Percentiles rank a stretch among this genome's conserved stretches.
phyloP scores from a whole-genome alignment of 2,797 vertebrate species.

The Mus minutoides region DNA sequence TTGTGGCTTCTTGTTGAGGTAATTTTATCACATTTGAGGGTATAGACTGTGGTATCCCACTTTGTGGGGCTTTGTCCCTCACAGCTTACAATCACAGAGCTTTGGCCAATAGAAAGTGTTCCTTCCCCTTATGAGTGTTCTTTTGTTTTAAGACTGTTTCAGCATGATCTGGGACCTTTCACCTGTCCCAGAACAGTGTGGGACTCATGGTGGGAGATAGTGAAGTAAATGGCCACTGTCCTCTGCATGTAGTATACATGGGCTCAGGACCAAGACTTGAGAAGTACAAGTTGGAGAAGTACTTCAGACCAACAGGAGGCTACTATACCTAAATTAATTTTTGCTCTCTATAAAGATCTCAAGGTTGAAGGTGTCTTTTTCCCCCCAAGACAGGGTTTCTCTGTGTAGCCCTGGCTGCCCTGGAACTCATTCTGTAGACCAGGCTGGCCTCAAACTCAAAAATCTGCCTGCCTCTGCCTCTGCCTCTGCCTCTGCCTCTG shows the following conservation, averaged over 20 bases:
- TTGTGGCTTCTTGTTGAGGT: neutral
- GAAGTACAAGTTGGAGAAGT: neutral
- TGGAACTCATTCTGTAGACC: too few species aligned
- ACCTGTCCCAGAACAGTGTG: neutral
- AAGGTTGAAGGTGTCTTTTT: conserved; percentile 5
- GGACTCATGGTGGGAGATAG: neutral
- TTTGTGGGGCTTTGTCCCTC: neutral
- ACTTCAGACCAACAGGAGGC: neutral
- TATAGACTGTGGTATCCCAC: neutral
- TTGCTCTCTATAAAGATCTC: neutral
- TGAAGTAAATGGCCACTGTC: neutral
- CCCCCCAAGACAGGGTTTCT: too few species aligned
- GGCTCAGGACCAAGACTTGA: neutral
- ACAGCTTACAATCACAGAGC: neutral
- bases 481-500: too few species aligned
- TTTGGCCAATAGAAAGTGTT: neutral
- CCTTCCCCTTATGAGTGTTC: neutral
- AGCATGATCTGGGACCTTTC: neutral
- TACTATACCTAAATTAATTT: neutral
- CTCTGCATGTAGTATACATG: neutral
- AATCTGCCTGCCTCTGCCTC: too few species aligned
- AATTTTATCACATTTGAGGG: conserved; percentile 16
- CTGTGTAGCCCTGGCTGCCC: too few species aligned
- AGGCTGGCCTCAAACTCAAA: too few species aligned
- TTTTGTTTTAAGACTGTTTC: neutral